Percentiles rank a stretch among this genome's conserved stretches.
Conservation (phyloP, 2,888 invertebrate species). For the Drosophila kanekoi region DNA sequence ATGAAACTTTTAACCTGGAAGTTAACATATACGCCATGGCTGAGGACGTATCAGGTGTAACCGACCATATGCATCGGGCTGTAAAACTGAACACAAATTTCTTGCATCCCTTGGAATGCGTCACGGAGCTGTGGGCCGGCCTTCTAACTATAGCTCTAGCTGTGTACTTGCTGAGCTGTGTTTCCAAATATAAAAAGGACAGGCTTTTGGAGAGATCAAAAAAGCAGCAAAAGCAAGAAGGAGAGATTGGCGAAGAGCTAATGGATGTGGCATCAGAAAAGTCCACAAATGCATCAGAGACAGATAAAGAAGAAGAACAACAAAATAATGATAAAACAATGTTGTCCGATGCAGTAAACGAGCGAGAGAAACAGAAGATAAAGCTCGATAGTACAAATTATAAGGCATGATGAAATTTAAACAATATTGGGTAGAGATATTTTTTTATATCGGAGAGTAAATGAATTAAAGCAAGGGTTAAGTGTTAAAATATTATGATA, state of each 20-base stretch:
- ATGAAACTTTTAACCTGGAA: slow-evolving; percentile 38
- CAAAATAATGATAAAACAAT: slow-evolving; percentile 1
- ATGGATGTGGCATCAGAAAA: no score
- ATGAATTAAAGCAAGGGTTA: slow-evolving; percentile 6
- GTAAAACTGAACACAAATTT: slow-evolving; percentile 9
- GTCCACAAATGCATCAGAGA: no score
- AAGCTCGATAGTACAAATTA: background rate
- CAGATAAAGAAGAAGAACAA: no score
- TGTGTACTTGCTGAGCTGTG: background rate
- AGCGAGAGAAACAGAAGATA: background rate
- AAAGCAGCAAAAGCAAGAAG: background rate
- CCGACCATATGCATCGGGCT: slow-evolving; percentile 22
- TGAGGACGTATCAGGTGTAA: slow-evolving; percentile 45
- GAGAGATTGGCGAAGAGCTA: no score
- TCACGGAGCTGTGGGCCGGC: slow-evolving; percentile 14
- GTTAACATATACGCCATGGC: slow-evolving; percentile 45
- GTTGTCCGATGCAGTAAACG: background rate
- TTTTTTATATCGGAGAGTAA: background rate
- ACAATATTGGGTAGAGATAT: background rate
- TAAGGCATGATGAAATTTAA: no score
- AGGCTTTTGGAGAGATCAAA: background rate
- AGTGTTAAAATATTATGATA: background rate
- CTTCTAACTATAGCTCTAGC: slow-evolving; percentile 30
- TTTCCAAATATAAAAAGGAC: background rate
- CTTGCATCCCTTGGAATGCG: slow-evolving; percentile 18